Evolutionary conservation across 1,140 invertebrate genomes (phyloP), one percentile per base, ranked within the genome.

Genomic region (Dryas iulia): DNA sequence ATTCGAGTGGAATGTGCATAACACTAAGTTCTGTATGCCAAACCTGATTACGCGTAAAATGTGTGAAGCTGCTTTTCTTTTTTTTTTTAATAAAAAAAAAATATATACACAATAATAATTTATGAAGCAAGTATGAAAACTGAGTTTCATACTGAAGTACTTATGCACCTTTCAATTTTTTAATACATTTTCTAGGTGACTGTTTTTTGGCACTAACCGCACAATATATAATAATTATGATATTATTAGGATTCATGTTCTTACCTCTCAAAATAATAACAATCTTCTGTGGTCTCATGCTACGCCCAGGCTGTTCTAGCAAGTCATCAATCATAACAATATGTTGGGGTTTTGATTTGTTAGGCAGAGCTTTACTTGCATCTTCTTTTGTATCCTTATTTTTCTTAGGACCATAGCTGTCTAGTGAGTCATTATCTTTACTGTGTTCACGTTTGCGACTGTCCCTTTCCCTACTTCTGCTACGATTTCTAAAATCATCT

Each of bases 261-360:
- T 65, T 94, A 67, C 98, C 98, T 87, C 98, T 92, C 11, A 99
- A 87, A 76, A 99, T 97, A 59, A 99, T 96, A 23, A 96, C 96
- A 72, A 99, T 96, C 84, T 97, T 95, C 23, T 94, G 92, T 54
- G 97, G 97, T 81, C 97, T 93, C 72, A 93, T 95, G 73, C 94
- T 93, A 71, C 96, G 93, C 54, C 95, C 97, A 54, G 96, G 97
- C 56, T 89, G 83, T 73, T 93, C 94, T 66, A 99, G 85, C 23
- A 99, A 79, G 83, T 98, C 97, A 83, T 98, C 97, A 66, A 98
- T 95, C 83, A 95, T 92, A n/a, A 94, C 89, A 12, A 93, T 78
- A 76, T 92, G 93, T 73, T 73, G 86, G 69, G 80, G 63, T 35
- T 77, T 62, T 69, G 80, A 61, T 53, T 77, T 62, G 12, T 52